Evolutionary conservation across 2,797 vertebrate genomes (phyloP), one percentile per base, ranked within the genome.

Genomic region (Hippopotamyrus pictus): DNA sequence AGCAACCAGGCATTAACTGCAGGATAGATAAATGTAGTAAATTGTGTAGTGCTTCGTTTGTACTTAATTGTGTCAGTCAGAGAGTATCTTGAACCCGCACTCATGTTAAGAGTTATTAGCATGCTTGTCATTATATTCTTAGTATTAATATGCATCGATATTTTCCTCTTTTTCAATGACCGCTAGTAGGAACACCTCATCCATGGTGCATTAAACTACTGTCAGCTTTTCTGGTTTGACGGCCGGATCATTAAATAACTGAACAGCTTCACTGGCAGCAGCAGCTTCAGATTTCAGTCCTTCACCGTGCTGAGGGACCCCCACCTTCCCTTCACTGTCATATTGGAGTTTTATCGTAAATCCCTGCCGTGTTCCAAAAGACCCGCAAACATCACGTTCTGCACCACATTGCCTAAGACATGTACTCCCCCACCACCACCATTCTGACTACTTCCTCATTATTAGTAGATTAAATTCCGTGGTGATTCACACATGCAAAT

Each of bases 401-500:
- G 46, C 82, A 22, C 44, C 44, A n/a, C 19, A 19, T 84, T 84
- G 82, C n/a, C n/a, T 50, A 50, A 84, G 17, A 50, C 82, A 25
- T 84, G 44, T 50, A 50, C 7, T 1, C 51, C 14, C 53, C 3
- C 3, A n/a, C 14, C 17, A 6, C 19, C 65, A 69, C 25, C 73
- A 79, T 79, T 44, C 46, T 50, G 19, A 4, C n/a, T 48, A 83
- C 44, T 83, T 84, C n/a, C 82, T 84, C 9, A 84, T 84, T 84
- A 84, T 84, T 46, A 84, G 46, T 84, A 84, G 82, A 84, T 84
- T 84, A 84, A 84, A 84, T 25, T 84, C n/a, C 82, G 29, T 4
- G 82, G 82, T 84, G 46, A 84, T 84, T 84, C 46, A 50, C n/a
- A 84, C 82, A 84, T 84, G 82, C 82, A 84, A 84, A 84, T 84